phyloP scores from a whole-genome alignment of 1,140 invertebrate genomes.

The Drosophila nikananu region DNA sequence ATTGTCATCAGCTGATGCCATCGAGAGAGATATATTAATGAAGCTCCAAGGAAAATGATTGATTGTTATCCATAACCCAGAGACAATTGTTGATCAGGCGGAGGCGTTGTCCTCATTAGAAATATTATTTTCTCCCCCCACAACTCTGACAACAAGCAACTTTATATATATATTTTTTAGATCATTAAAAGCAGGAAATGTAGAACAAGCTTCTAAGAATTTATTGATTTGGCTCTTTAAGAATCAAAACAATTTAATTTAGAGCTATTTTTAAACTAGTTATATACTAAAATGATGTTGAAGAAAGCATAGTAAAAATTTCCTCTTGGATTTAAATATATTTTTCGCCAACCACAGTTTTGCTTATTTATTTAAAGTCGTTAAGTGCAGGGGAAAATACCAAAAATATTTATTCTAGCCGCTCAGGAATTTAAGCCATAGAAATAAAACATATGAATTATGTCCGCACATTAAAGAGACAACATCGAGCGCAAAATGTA shows the following conservation, averaged over 20 bases:
- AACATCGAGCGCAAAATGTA: constrained; percentile 27
- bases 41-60: constrained; percentile 52
- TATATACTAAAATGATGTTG: no score
- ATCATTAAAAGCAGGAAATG: neutral
- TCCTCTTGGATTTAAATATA: neutral
- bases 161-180: neutral
- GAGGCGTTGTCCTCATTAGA: constrained; percentile 9
- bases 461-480: constrained; percentile 60
- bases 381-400: constrained; percentile 36
- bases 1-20: constrained; percentile 71
- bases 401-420: constrained; percentile 44
- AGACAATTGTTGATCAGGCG: constrained; percentile 39
- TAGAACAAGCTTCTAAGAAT: neutral
- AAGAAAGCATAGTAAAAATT: constrained; percentile 2
- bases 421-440: constrained; percentile 63
- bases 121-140: neutral
- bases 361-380: constrained; percentile 57
- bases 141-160: neutral
- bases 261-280: neutral
- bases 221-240: neutral
- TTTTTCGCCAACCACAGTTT: neutral
- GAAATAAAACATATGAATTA: constrained; percentile 83
- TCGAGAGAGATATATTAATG: constrained; percentile 61
- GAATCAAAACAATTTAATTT: neutral
- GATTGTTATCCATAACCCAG: constrained; percentile 38